Conservation (phyloP, 1,140 invertebrate species). For the Drosophila orena region DNA sequence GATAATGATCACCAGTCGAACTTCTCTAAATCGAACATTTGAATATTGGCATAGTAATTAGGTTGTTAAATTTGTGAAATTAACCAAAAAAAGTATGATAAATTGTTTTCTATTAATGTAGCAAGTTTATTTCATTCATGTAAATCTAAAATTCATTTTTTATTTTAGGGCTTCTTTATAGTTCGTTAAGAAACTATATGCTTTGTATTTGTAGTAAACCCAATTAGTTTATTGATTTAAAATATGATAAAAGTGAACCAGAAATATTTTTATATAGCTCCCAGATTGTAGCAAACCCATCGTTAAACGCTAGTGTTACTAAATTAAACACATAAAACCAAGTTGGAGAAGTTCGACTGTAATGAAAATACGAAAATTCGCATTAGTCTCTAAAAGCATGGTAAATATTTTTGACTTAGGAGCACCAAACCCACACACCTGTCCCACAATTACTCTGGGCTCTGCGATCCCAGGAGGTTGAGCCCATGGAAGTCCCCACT, state of each 20-base stretch:
- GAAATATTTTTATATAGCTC: neutral
- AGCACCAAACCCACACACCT: conserved; percentile 45
- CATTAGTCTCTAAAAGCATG: conserved; percentile 33
- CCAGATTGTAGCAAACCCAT: conserved; percentile 4
- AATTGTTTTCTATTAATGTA: conserved; percentile 5
- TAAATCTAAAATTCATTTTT: neutral
- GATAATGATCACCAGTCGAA: conserved; percentile 2
- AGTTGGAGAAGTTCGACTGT: conserved; percentile 32
- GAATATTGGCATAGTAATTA: neutral
- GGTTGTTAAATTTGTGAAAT: conserved; percentile 3
- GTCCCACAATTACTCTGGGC: conserved; percentile 59
- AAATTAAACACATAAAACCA: neutral
- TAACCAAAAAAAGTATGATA: neutral
- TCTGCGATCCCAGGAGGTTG: conserved; percentile 8
- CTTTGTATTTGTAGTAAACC: neutral
- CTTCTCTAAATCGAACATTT: conserved; percentile 25
- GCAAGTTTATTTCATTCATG: neutral
- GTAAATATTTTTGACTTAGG: conserved; percentile 57
- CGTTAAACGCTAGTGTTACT: conserved; percentile 12
- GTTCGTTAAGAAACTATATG: neutral
- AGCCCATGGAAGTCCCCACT: conserved; percentile 27
- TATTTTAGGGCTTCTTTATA: neutral
- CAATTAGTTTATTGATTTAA: neutral
- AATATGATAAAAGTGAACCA: neutral
- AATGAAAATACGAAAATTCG: conserved; percentile 28